A percentile compares a stretch with the other conserved stretches of the same genome.
phyloP scores from a whole-genome alignment of 2,888 invertebrate genomes.

The Cerceris ruficornis region DNA sequence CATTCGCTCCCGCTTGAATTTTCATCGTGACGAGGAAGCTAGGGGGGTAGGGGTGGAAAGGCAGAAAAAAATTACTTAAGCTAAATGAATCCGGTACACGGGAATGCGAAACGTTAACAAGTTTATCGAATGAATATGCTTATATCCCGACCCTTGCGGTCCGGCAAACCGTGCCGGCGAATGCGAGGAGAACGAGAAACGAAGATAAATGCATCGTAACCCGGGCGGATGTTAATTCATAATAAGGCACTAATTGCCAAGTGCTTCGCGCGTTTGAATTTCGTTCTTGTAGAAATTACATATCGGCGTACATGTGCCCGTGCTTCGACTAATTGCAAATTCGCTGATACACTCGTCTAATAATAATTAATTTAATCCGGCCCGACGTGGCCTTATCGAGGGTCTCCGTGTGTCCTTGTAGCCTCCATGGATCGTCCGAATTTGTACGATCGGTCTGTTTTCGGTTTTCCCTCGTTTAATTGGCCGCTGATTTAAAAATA shows the following conservation, averaged over 20 bases:
- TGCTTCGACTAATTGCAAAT: slow-evolving; percentile 2
- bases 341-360: background rate
- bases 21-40: slow-evolving; percentile 1
- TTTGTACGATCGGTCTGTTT: no score
- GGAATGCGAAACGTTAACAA: slow-evolving; percentile 36
- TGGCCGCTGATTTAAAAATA: no score
- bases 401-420: no score
- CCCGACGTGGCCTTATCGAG: background rate
- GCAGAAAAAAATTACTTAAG: slow-evolving; percentile 25
- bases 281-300: slow-evolving; percentile 2
- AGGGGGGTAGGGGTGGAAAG: background rate
- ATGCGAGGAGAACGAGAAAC: slow-evolving; percentile 3
- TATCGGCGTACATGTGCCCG: background rate
- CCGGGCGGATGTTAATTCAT: slow-evolving; percentile 25
- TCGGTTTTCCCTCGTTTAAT: no score
- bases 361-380: background rate
- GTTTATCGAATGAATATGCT: slow-evolving; percentile 25
- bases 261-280: slow-evolving; percentile 15
- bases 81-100: slow-evolving; percentile 26
- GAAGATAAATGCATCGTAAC: slow-evolving; percentile 16
- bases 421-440: no score
- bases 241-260: slow-evolving; percentile 28
- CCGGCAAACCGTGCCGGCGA: background rate
- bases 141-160: background rate
- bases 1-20: background rate